Percentiles rank a stretch among this genome's conserved stretches.
Evolutionary conservation across 2,113 vertebrate species (phyloP).

Genomic region (Amblyopsis rosae): DNA sequence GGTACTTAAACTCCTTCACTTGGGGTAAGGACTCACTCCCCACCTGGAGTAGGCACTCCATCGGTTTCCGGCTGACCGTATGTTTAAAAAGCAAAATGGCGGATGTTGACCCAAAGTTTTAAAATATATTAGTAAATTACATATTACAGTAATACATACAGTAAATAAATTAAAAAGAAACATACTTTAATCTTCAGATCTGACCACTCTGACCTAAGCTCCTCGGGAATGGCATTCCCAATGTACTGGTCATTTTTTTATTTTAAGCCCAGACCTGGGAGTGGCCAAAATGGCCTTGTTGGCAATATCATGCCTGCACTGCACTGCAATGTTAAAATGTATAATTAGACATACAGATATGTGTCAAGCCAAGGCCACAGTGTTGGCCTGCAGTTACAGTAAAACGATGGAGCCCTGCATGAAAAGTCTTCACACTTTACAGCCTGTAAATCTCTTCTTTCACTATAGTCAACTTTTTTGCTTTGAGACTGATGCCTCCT

Average conservation of each 20-base stretch:
- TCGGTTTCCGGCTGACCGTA: too few relatives aligned
- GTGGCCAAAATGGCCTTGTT: not conserved
- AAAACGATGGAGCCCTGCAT: constrained; percentile 1
- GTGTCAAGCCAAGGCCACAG: not conserved
- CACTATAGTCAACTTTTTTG: not conserved
- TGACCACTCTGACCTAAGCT: too few relatives aligned
- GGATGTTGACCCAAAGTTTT: not conserved
- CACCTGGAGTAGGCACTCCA: too few relatives aligned
- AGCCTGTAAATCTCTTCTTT: not conserved
- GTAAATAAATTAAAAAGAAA: too few relatives aligned
- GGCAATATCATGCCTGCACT: too few relatives aligned
- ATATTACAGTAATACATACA: too few relatives aligned
- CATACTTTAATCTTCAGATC: not conserved
- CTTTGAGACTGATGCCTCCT: constrained; percentile 41
- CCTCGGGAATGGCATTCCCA: not conserved
- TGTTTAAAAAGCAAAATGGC: not conserved
- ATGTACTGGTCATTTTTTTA: not conserved
- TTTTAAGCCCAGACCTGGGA: constrained; percentile 27
- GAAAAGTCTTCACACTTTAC: not conserved
- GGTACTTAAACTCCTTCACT: too few relatives aligned
- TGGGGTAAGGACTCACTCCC: too few relatives aligned
- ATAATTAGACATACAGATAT: not conserved
- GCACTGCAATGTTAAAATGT: not conserved
- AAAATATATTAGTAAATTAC: too few relatives aligned
- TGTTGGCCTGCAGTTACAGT: too few relatives aligned